Conservation (phyloP, 2,113 vertebrate genomes). For the Microtus oregoni region DNA sequence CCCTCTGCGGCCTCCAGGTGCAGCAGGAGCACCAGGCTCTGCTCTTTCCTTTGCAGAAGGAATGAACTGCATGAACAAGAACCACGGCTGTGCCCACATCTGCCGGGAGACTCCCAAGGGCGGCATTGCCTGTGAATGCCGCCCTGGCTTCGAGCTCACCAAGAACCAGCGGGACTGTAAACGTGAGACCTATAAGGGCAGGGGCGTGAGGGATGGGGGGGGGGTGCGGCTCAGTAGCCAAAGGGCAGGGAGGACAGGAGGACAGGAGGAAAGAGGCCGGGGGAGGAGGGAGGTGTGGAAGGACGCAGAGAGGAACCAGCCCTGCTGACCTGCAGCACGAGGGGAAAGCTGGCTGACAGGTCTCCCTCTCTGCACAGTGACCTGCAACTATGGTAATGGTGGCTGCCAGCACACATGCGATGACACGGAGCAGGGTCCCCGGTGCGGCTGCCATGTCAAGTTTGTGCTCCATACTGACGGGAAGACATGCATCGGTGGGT, state of each 20-base stretch:
- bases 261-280: not conserved
- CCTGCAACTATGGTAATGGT: constrained; percentile 98
- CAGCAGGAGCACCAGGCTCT: constrained; percentile 50
- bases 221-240: not conserved
- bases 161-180: constrained; percentile 98
- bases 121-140: constrained; percentile 96
- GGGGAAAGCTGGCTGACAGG: constrained; percentile 7
- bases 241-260: not conserved
- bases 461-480: constrained; percentile 96
- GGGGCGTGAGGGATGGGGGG: not conserved
- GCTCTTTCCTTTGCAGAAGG: constrained; percentile 89
- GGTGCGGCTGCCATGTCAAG: constrained; percentile 97
- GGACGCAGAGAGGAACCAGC: not conserved
- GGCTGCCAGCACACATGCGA: constrained; percentile 99
- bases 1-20: not conserved
- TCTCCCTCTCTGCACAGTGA: constrained; percentile 89
- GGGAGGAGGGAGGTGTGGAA: not conserved
- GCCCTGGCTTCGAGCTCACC: constrained; percentile 98
- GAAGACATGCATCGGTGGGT: constrained; percentile 99
- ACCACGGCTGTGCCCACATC: constrained; percentile 98
- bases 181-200: constrained; percentile 87
- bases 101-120: constrained; percentile 97
- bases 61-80: constrained; percentile 99
- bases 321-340: not conserved
- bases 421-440: constrained; percentile 96